Percentiles rank a stretch among this genome's conserved stretches.
These are phyloP conservation scores for Loris lydekkerianus DNA, from an alignment of 2,797 vertebrate genomes.

Conservation along the genomic window DNA sequence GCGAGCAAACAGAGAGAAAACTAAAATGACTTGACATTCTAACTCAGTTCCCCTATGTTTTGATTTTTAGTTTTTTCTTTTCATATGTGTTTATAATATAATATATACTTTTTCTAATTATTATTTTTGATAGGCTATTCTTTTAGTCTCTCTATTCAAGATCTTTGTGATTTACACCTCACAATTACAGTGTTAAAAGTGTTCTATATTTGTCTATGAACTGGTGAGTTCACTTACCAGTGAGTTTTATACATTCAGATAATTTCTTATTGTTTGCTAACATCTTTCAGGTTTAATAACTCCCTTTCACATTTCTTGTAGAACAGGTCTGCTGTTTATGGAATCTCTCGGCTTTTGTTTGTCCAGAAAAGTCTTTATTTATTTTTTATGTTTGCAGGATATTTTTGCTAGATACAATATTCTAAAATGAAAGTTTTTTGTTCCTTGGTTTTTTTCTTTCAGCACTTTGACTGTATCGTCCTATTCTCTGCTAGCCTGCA, in stretches of 20 bases:
- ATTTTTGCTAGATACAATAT: neutral
- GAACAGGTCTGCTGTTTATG: neutral
- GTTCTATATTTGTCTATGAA: neutral
- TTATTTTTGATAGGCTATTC: neutral
- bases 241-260: neutral
- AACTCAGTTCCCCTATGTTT: no score
- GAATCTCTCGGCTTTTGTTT: neutral
- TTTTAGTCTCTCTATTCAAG: neutral
- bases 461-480: neutral
- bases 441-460: neutral
- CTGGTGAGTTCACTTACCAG: neutral
- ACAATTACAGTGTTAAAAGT: neutral
- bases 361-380: neutral
- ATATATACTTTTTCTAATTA: neutral
- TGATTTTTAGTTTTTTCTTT: no score
- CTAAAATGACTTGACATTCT: no score
- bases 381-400: neutral
- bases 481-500: neutral
- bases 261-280: neutral
- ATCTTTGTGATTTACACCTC: neutral
- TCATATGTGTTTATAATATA: no score
- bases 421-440: neutral
- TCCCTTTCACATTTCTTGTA: neutral
- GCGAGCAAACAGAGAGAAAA: no score
- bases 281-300: neutral